These are phyloP conservation scores for Drymonia ruficornis DNA, from an alignment of 2,888 invertebrate species.

Conservation along the genomic window DNA sequence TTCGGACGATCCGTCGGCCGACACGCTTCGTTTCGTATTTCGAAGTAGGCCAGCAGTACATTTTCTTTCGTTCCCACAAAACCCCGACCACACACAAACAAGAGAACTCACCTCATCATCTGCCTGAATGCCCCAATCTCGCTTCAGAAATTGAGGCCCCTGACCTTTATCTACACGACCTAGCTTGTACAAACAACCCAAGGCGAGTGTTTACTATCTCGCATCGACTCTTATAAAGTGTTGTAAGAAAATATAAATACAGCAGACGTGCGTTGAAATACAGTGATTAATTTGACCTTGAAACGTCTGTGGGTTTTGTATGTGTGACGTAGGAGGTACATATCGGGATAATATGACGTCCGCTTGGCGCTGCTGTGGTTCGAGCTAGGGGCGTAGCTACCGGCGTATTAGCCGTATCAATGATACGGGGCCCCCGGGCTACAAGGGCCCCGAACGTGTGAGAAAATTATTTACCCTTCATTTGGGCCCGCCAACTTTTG, in stretches of 20 bases:
- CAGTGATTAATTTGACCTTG: neutral
- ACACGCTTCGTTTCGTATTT: too few species aligned
- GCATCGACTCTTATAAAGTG: slow-evolving; percentile 4
- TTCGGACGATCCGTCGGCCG: too few species aligned
- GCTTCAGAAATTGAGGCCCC: slow-evolving; percentile 3
- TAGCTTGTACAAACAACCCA: slow-evolving; percentile 2
- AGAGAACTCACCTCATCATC: slow-evolving; percentile 6
- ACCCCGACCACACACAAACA: neutral
- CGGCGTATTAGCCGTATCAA: too few species aligned
- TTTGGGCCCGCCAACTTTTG: too few species aligned
- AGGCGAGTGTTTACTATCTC: slow-evolving; percentile 4
- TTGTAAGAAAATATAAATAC: slow-evolving; percentile 1
- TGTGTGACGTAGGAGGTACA: too few species aligned
- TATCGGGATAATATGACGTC: too few species aligned
- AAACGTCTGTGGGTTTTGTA: neutral
- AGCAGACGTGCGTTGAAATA: neutral
- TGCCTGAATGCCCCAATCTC: neutral
- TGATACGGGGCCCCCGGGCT: too few species aligned
- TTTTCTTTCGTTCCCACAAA: neutral
- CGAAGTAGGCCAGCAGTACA: neutral
- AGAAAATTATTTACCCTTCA: too few species aligned
- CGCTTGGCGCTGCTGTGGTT: too few species aligned
- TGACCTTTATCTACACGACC: slow-evolving; percentile 2
- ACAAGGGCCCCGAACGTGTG: too few species aligned
- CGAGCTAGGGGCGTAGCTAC: too few species aligned